Evolutionary conservation across 2,888 invertebrate genomes (phyloP).

Genomic region (Perizoma affinitatum): DNA sequence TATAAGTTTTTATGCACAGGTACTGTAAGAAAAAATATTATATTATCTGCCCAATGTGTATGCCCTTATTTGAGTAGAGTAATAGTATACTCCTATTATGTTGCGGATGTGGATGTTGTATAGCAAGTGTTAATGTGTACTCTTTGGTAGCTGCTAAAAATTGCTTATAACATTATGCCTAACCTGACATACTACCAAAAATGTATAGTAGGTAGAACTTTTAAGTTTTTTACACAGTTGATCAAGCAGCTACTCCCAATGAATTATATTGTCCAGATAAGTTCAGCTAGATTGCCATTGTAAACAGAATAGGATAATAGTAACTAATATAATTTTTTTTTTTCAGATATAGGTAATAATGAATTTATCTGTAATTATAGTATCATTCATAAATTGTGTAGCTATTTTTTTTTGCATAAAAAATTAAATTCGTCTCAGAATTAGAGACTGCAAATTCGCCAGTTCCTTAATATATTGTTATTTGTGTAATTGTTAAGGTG

Average conservation of each 20-base stretch:
- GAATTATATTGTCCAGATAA: slow-evolving; percentile 1
- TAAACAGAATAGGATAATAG: slow-evolving; percentile 2
- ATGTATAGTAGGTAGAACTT: slow-evolving; percentile 2
- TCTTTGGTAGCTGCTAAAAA: slow-evolving; percentile 3
- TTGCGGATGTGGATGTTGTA: neutral
- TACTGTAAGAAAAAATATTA: too few species aligned
- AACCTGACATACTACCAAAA: slow-evolving; percentile 8
- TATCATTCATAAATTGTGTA: neutral
- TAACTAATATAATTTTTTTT: too few species aligned
- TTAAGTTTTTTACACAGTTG: slow-evolving; percentile 1
- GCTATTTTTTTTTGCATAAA: too few species aligned
- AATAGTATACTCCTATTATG: neutral
- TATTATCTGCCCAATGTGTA: too few species aligned
- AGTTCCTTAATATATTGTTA: too few species aligned
- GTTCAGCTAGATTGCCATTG: slow-evolving; percentile 10
- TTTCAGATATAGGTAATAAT: neutral
- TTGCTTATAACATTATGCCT: neutral
- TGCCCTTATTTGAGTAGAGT: too few species aligned
- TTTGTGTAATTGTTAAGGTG: too few species aligned
- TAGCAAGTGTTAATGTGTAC: slow-evolving; percentile 6
- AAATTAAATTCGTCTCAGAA: too few species aligned
- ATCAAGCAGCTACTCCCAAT: neutral
- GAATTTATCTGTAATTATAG: neutral
- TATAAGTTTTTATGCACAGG: too few species aligned
- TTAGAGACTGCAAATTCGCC: too few species aligned